phyloP scores from a whole-genome alignment of 2,113 vertebrate genomes.

The Protobothrops flavoviridis region DNA sequence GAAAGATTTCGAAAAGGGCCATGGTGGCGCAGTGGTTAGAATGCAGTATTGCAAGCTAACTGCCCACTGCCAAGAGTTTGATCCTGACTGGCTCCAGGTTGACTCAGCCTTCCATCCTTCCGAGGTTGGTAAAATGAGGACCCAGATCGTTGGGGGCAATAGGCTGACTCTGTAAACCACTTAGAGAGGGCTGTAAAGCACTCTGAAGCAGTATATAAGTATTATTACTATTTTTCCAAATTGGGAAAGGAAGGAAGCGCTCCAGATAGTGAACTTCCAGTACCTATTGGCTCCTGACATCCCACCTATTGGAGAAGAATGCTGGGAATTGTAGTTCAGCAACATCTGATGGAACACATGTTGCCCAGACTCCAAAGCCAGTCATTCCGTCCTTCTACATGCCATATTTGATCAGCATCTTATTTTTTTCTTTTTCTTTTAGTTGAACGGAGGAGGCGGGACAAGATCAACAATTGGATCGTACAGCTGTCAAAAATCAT shows the following conservation, averaged over 20 bases:
- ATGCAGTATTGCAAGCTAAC: background rate
- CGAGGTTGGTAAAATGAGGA: background rate
- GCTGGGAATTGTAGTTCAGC: background rate
- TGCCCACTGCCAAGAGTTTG: background rate
- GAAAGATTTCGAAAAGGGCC: background rate
- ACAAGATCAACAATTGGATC: slow-evolving; percentile 96
- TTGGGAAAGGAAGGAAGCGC: background rate
- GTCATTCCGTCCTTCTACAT: too few relatives aligned
- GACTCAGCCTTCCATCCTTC: background rate
- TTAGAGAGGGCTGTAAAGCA: too few relatives aligned
- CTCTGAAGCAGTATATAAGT: too few relatives aligned
- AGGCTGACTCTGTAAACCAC: background rate
- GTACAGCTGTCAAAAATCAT: slow-evolving; percentile 92
- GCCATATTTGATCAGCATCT: background rate
- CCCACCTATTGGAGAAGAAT: background rate
- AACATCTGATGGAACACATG: background rate
- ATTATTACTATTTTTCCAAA: background rate
- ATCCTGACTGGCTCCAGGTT: background rate
- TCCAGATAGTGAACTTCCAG: background rate
- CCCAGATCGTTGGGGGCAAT: background rate
- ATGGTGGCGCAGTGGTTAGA: background rate
- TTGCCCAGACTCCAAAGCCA: background rate
- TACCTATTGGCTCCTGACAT: background rate
- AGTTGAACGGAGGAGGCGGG: slow-evolving; percentile 88
- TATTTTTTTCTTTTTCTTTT: background rate